Conservation (phyloP, 2,797 vertebrate genomes). For the Tokudaia tokunoshimensis region DNA sequence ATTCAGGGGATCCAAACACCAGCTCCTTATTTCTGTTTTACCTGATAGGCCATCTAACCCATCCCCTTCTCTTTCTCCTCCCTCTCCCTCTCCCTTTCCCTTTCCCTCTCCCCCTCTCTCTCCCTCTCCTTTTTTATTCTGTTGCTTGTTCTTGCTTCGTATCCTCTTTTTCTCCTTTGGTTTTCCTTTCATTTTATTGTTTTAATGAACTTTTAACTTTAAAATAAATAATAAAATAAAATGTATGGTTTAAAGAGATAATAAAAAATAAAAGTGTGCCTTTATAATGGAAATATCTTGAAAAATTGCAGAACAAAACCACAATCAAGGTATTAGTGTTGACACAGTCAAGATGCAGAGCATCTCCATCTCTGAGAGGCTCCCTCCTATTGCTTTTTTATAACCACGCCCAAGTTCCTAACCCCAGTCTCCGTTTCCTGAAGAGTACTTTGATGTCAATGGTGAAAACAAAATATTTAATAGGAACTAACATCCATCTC, state of each 20-base stretch:
- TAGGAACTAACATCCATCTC: not conserved
- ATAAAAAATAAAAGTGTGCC: not conserved
- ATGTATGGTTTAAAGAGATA: not conserved
- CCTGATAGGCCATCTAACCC: not conserved
- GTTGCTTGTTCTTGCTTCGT: fast-evolving
- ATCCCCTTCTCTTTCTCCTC: fast-evolving
- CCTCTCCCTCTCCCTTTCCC: no score
- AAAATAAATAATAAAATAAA: not conserved
- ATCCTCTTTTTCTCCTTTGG: no score
- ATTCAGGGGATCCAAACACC: not conserved
- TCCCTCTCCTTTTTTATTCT: fast-evolving
- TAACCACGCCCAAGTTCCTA: not conserved
- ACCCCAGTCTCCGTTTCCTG: not conserved
- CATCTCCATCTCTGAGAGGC: fast-evolving
- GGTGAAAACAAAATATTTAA: conserved; percentile 16
- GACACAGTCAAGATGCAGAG: not conserved
- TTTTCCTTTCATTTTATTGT: not conserved
- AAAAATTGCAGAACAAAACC: not conserved
- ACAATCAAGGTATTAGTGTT: not conserved
- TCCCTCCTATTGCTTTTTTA: not conserved
- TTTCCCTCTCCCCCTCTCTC: no score
- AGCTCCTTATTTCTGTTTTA: not conserved
- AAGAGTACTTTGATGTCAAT: not conserved
- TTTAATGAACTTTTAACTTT: conserved; percentile 1
- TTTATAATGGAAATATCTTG: not conserved